Base-by-base conservation (phyloP, 2,797 vertebrate genomes). In the Sebastolobus altivelis region DNA sequence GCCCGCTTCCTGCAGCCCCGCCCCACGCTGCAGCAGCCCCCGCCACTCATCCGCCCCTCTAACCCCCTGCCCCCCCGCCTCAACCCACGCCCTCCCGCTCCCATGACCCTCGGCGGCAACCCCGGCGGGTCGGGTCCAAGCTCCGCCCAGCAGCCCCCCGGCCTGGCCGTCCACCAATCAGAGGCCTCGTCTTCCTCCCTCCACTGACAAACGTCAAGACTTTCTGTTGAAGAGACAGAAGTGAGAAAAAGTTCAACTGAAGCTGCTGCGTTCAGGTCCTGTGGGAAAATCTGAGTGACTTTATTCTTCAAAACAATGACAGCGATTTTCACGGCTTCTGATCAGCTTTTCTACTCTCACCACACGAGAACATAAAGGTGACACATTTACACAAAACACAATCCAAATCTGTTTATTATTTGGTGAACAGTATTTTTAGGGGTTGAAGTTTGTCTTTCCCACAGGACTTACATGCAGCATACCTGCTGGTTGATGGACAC, bases 11-110 rank as follows among this genome's bases (percentile, higher is more conserved):
- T 97, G 71, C 98, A 98, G 92, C 97, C 97, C 58, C 96, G 98
- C 82, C 96, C 97, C 27, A 95, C 97, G 2, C 94, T 98, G 8
- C 97, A 98, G 83, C 98, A 99, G 93, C 98, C 98, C 1, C 98
- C 98, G 0, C 98, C 98, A 0, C 97, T 99, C 82, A 98, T 99
- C 85, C 97, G 98, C 67, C 98, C 98, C 27, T 97, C 97, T 95
- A 97, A 96, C 79, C 96, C 97, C 20, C 91, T 97, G 92, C 98
- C 97, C 1, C 98, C 98, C 2, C 97, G 98, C 70, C 97, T 99
- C 54, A 99, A 99, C 92, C 98, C 98, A 29, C 95, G 98, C 55
- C 98, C 98, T 0, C 90, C 96, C 7, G 96, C 96, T 0, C 93
- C 96, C 66, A 75, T 97, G 67, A 93, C 90, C 72, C 71, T 96